Percentiles rank a stretch among this genome's conserved stretches.
Evolutionary conservation across 2,888 invertebrate species (phyloP).

Genomic region (Athrips mouffetella): DNA sequence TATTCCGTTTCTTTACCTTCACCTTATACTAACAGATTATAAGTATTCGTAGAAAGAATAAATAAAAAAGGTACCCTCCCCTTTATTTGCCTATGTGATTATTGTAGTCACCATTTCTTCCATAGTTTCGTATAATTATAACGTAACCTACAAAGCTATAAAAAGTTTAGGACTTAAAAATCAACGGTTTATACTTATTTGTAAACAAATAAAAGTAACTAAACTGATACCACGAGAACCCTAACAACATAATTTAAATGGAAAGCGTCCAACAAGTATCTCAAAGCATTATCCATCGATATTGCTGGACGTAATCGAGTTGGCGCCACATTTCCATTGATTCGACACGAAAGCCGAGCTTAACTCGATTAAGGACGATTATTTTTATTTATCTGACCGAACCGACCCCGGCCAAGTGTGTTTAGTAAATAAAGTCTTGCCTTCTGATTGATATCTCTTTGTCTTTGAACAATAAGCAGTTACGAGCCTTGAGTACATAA

Average conservation of each 20-base stretch:
- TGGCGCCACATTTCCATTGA: constrained; percentile 32
- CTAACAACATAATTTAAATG: no score
- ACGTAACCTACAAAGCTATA: no score
- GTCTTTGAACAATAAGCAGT: constrained; percentile 23
- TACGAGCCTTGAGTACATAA: not conserved
- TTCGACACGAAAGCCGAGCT: constrained; percentile 22
- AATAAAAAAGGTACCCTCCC: no score
- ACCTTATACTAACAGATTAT: not conserved
- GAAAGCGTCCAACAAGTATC: constrained; percentile 17
- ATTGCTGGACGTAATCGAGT: constrained; percentile 36
- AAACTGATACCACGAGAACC: no score
- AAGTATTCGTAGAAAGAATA: no score
- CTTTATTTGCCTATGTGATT: no score
- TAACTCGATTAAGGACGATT: constrained; percentile 28
- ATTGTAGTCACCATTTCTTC: no score
- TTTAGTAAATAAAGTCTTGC: constrained; percentile 20
- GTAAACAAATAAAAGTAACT: no score
- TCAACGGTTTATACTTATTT: no score
- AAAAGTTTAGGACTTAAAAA: no score
- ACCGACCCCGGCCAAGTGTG: constrained; percentile 4
- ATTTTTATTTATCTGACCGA: constrained; percentile 22
- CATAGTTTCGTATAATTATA: no score
- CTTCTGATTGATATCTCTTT: constrained; percentile 19
- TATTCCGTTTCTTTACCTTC: not conserved
- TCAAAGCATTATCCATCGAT: constrained; percentile 30